Conservation (phyloP, 2,113 vertebrate genomes). For the Delphinus delphis region DNA sequence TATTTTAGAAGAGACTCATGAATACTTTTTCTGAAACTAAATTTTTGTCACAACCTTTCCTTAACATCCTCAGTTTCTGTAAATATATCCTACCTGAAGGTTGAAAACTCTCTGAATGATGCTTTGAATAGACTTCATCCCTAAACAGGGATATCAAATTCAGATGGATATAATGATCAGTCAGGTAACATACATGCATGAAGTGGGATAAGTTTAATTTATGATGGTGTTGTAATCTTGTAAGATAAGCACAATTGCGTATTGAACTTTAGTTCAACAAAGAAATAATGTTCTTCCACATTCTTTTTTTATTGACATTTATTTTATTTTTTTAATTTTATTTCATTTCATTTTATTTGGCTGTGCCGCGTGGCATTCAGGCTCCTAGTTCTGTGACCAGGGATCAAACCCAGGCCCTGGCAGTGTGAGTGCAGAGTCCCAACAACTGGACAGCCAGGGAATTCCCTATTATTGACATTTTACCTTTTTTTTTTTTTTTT, state of each 20-base stretch:
- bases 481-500: too few relatives aligned
- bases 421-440: too few relatives aligned
- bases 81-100: constrained; percentile 7
- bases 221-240: background rate
- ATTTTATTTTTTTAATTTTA: too few relatives aligned
- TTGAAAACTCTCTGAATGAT: constrained; percentile 18
- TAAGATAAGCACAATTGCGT: background rate
- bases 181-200: background rate
- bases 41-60: background rate
- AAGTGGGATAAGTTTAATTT: background rate
- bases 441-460: too few relatives aligned
- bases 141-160: background rate
- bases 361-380: too few relatives aligned
- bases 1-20: background rate
- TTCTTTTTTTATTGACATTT: background rate
- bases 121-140: background rate
- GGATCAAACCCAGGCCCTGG: too few relatives aligned
- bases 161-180: background rate
- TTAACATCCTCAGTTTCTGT: background rate
- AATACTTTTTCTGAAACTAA: background rate
- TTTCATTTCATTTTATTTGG: too few relatives aligned
- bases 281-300: background rate
- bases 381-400: too few relatives aligned
- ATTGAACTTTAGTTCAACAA: background rate
- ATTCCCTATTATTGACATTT: too few relatives aligned